Percentiles rank a stretch among this genome's conserved stretches.
Conservation (phyloP, 2,888 invertebrate species). For the Lasioglossum leucozonium region DNA sequence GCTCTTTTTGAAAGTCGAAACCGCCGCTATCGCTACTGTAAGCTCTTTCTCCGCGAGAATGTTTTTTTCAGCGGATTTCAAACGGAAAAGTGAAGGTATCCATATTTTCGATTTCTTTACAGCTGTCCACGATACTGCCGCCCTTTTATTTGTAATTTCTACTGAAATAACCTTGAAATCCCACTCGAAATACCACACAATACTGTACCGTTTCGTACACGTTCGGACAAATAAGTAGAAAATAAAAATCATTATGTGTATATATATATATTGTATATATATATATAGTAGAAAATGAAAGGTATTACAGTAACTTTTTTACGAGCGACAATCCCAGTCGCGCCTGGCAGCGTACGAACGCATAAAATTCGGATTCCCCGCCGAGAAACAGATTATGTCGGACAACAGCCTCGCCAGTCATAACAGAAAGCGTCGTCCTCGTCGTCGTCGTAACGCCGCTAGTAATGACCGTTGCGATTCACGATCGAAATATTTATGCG, state of each 20-base stretch:
- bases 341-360: background rate
- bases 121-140: too few relatives aligned
- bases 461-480: background rate
- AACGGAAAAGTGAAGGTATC: background rate
- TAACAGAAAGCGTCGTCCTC: background rate
- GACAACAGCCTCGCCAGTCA: background rate
- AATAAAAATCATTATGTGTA: too few relatives aligned
- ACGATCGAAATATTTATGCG: constrained; percentile 6
- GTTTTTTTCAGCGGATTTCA: background rate
- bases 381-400: background rate
- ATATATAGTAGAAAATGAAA: too few relatives aligned
- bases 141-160: too few relatives aligned
- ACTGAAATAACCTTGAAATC: too few relatives aligned
- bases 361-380: background rate
- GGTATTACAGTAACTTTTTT: background rate
- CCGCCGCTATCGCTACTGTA: too few relatives aligned
- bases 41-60: too few relatives aligned
- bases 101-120: background rate
- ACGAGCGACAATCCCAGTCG: background rate
- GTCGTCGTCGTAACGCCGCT: background rate
- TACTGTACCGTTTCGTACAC: background rate
- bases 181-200: background rate
- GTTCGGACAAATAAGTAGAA: background rate
- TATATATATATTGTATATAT: too few relatives aligned
- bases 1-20: background rate